Conservation (phyloP, 2,113 vertebrate species). For the Corynorhinus townsendii region DNA sequence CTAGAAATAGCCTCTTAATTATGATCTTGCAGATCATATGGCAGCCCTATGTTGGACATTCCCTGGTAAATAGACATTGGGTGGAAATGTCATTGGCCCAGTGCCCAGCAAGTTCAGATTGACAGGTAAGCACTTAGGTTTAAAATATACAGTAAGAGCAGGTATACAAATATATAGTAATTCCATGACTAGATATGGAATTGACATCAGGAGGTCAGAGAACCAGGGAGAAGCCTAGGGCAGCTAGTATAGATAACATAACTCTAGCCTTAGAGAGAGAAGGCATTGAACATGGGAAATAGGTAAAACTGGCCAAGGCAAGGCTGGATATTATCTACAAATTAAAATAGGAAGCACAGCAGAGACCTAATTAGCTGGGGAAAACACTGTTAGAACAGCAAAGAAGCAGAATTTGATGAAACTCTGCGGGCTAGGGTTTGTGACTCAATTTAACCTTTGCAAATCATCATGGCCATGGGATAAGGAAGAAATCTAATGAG, state of each 20-base stretch:
- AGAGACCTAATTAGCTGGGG: conserved; percentile 63
- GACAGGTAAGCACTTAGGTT: not conserved
- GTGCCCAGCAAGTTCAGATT: not conserved
- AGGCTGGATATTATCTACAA: conserved; percentile 23
- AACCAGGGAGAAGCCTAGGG: not conserved
- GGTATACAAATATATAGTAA: not conserved
- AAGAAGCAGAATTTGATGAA: conserved; percentile 40
- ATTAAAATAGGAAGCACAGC: conserved; percentile 58
- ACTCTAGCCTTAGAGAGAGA: not conserved
- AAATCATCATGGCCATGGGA: conserved; percentile 33
- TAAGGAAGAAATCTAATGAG: conserved; percentile 54
- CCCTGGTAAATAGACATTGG: not conserved
- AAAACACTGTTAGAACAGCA: conserved; percentile 42
- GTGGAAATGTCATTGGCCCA: not conserved
- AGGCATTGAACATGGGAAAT: not conserved
- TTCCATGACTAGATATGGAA: not conserved
- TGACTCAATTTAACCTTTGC: conserved; percentile 68
- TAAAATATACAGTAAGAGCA: not conserved
- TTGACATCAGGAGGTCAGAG: not conserved
- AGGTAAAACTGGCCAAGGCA: not conserved
- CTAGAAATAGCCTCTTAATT: not conserved
- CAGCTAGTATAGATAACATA: not conserved
- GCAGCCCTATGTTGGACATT: not conserved
- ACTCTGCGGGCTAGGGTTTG: conserved; percentile 32
- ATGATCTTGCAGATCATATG: not conserved